Percentiles rank a stretch among this genome's conserved stretches.
Conservation (phyloP, 1,140 invertebrate species). For the Parapsyche elsis region DNA sequence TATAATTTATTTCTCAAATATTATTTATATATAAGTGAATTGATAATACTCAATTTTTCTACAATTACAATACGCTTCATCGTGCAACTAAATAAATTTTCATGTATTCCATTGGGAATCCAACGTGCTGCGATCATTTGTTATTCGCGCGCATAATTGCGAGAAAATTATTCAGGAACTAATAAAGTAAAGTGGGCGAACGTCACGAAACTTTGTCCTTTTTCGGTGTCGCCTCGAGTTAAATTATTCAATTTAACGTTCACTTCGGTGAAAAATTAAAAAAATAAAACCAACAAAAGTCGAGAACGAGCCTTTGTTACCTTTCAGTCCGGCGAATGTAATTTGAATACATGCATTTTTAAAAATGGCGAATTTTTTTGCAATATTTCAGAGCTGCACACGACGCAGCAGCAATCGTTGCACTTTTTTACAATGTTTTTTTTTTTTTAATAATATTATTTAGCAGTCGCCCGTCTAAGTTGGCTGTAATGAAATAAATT, state of each 20-base stretch:
- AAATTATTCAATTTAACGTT: constrained; percentile 20
- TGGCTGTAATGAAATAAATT: constrained; percentile 11
- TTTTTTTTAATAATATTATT: background rate
- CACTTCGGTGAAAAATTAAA: too few species aligned
- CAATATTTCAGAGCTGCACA: background rate
- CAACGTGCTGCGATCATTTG: background rate
- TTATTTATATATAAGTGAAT: too few species aligned
- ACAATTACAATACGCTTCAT: too few species aligned
- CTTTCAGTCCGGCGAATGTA: background rate
- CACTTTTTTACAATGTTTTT: background rate
- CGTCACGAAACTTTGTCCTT: constrained; percentile 15
- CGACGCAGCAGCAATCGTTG: background rate
- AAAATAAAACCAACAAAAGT: too few species aligned
- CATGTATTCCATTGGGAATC: background rate
- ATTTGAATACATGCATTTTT: constrained; percentile 19
- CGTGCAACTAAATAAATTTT: too few species aligned
- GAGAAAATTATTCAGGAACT: constrained; percentile 21
- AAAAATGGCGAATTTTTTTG: background rate
- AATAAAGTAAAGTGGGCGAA: constrained; percentile 17
- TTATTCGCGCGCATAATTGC: constrained; percentile 5
- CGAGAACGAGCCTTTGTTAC: too few species aligned
- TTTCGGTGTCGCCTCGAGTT: background rate
- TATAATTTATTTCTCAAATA: too few species aligned
- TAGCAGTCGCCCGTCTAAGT: constrained; percentile 7
- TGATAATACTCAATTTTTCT: too few species aligned